Evolutionary conservation across 1,140 invertebrate genomes (phyloP), one percentile per base, ranked within the genome.

Genomic region (Orius insidiosus): DNA sequence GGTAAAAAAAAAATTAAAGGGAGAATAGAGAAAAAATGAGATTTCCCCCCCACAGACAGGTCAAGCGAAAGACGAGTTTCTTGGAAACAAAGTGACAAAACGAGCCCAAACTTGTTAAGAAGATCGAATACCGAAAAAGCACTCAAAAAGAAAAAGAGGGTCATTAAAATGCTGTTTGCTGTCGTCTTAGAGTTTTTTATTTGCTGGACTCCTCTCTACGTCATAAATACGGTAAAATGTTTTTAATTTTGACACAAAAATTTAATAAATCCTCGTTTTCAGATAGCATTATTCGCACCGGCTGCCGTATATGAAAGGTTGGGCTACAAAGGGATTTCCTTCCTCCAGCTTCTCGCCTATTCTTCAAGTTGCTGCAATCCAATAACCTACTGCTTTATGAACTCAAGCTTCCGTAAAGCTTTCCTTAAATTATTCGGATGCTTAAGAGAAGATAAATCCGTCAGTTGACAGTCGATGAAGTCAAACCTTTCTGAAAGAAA

Each of bases 311-410:
- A 72, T 54, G 57, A 60, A 9, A 51, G 53, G 16, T 52, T 73
- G 8, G 70, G 70, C 3, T 68, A 65, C 50, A 58, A 61, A 34
- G 70, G 60, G 15, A 71, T 77, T 39, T 61, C 58, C 46, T 64
- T 60, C 51, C 68, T 80, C 46, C 76, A 78, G 34, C 61, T 82
- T 9, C 58, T 82, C 39, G 71, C 76, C 5, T 83, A 79, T 52
- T 61, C 68, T 2, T 77, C 74, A 1, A 75, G 72, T 13, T 82
- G 77, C 57, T 76, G 75, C 53, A 82, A 82, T 59, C 78, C 78
- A 3, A 76, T 82, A 50, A 81, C 78, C 1, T 81, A 81, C 58
- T 80, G 76, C 58, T 82, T 82, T 61, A 75, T 82, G 75, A 80
- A 79, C 59, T 66, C 64, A 11, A 72, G 71, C 47, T 83, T 83